Conservation (phyloP, 2,888 invertebrate species). For the Xanthorhoe spadicearia region DNA sequence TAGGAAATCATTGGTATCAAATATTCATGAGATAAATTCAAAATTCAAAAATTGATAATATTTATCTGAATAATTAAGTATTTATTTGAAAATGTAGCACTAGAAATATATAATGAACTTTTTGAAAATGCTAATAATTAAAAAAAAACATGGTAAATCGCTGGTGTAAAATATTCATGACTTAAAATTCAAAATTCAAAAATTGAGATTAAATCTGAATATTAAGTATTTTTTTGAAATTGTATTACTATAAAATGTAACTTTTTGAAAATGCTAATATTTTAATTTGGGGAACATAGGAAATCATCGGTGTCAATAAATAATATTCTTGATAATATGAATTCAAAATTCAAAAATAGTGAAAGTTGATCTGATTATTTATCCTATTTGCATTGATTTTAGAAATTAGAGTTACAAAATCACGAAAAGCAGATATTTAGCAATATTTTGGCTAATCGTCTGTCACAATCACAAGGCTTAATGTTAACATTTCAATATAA, state of each 20-base stretch:
- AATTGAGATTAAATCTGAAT: background rate
- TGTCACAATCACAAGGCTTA: background rate
- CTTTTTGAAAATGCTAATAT: background rate
- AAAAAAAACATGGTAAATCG: background rate
- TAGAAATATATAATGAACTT: background rate
- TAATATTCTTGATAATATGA: background rate
- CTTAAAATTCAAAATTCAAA: background rate
- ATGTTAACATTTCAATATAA: background rate
- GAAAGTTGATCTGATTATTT: background rate
- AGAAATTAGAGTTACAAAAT: background rate
- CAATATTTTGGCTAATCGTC: background rate
- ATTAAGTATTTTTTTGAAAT: background rate
- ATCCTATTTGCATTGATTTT: background rate
- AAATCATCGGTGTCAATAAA: background rate
- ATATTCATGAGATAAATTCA: background rate
- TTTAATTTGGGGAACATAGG: background rate
- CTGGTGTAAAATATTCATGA: background rate
- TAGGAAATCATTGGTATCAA: background rate
- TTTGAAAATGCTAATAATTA: background rate
- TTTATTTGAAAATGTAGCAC: too few species aligned
- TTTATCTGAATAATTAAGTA: background rate
- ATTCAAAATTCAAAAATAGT: background rate
- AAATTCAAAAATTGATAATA: background rate
- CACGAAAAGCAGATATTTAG: background rate
- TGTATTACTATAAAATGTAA: background rate